Evolutionary conservation across 1,140 invertebrate species (phyloP), one percentile per base, ranked within the genome.

Genomic region (Heliothis subflexa): DNA sequence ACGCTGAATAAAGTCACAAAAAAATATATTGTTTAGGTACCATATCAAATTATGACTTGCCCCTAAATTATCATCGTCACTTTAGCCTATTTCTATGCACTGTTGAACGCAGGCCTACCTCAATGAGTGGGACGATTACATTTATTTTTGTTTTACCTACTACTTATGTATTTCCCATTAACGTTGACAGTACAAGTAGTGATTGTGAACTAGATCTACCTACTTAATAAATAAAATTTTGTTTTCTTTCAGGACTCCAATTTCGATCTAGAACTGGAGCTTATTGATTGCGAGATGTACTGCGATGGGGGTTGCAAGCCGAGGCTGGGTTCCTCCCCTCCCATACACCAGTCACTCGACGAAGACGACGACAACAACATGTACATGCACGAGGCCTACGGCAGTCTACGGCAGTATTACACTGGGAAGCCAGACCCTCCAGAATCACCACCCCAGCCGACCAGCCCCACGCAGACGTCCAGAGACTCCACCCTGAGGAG

Each of bases 371-470:
- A 93, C 82, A 16, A 73, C 61, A 64, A 64, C 18, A 64, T 83
- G 16, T 89, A 86, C 72, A 88, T 90, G 47, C 86, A 85, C 55
- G 89, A 90, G 40, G 81, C 84, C 0, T 87, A 85, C 61, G 86
- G 83, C 5, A 78, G 47, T 83, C 88, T 14, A 88, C 90, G 33
- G 85, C 89, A 16, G 91, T 92, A 52, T 84, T 84, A 2, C 81
- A 88, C 1, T 87, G 86, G 7, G 12, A 68, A 50, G 81, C 88
- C 59, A 92, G 93, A 68, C n/a, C 64, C 64, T 13, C 64, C 64
- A 75, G 96, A 96, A 81, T 98, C 97, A 1, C 97, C 97, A 1
- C 97, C 97, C 0, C 95, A 96, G 84, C 97, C 97, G 11, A 97
- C 97, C 10, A 97, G 97, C 85, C 97, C 97, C 2, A 97, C 97